These are phyloP conservation scores for Cephus sareptanus DNA, from an alignment of 2,888 invertebrate species.

Conservation along the genomic window DNA sequence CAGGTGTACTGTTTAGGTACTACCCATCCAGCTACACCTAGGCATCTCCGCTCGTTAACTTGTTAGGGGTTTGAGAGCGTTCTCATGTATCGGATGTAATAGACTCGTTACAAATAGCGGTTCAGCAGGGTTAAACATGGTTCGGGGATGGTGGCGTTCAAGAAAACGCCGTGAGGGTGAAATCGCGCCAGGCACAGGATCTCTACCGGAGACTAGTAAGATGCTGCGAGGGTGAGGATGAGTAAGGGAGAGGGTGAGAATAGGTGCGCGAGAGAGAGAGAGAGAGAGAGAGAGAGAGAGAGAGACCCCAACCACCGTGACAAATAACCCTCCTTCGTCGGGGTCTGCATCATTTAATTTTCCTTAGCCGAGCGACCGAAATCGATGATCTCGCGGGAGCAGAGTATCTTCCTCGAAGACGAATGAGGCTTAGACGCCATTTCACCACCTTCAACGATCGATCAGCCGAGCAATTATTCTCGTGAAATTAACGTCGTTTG, in stretches of 20 bases:
- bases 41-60: background rate
- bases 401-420: conserved; percentile 61
- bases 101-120: conserved; percentile 49
- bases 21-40: background rate
- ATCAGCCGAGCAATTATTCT: conserved; percentile 61
- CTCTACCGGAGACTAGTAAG: background rate
- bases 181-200: background rate
- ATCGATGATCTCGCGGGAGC: conserved; percentile 61
- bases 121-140: conserved; percentile 20
- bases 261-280: too few species aligned
- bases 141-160: background rate
- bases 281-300: conserved; percentile 27
- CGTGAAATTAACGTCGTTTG: conserved; percentile 55
- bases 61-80: conserved; percentile 9
- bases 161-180: background rate
- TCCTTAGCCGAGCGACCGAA: conserved; percentile 59
- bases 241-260: conserved; percentile 14
- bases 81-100: conserved; percentile 39
- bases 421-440: conserved; percentile 60
- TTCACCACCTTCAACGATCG: conserved; percentile 58
- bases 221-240: conserved; percentile 12
- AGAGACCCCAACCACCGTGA: conserved; percentile 50
- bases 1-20: background rate
- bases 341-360: conserved; percentile 66
- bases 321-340: conserved; percentile 64